phyloP scores from a whole-genome alignment of 2,888 invertebrate species.

The Trachelus tabidus region DNA sequence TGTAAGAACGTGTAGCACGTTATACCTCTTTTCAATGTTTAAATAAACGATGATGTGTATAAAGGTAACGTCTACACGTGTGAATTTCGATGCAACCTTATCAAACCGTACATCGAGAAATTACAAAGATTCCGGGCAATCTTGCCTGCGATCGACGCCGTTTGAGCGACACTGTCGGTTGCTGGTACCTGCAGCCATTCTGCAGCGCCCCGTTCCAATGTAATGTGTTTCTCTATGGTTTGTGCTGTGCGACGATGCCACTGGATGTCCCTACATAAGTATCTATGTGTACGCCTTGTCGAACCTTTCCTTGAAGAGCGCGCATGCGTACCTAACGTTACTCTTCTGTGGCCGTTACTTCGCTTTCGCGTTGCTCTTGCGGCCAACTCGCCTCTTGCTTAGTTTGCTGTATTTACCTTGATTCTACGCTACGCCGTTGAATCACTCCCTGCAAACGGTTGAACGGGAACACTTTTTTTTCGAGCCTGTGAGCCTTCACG shows the following conservation, averaged over 20 bases:
- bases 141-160: not conserved
- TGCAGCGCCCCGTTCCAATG: conserved; percentile 23
- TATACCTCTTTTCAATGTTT: not conserved
- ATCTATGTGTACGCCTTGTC: conserved; percentile 14
- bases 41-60: not conserved
- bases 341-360: conserved; percentile 34
- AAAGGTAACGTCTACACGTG: too few species aligned
- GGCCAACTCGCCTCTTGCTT: conserved; percentile 27
- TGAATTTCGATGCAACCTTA: too few species aligned
- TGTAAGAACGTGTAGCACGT: too few species aligned
- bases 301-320: conserved; percentile 7
- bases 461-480: too few species aligned
- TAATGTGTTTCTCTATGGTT: conserved; percentile 2
- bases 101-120: too few species aligned
- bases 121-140: not conserved
- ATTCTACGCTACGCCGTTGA: not conserved
- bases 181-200: conserved; percentile 51
- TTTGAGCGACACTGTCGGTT: conserved; percentile 53
- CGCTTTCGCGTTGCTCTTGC: conserved; percentile 34
- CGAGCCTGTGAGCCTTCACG: too few species aligned
- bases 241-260: not conserved
- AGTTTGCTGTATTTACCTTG: conserved; percentile 29
- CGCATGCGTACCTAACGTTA: conserved; percentile 38
- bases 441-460: too few species aligned
- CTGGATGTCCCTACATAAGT: not conserved